Evolutionary conservation across 2,888 invertebrate species (phyloP), one percentile per base, ranked within the genome.

Genomic region (Drosophila paranaensis): DNA sequence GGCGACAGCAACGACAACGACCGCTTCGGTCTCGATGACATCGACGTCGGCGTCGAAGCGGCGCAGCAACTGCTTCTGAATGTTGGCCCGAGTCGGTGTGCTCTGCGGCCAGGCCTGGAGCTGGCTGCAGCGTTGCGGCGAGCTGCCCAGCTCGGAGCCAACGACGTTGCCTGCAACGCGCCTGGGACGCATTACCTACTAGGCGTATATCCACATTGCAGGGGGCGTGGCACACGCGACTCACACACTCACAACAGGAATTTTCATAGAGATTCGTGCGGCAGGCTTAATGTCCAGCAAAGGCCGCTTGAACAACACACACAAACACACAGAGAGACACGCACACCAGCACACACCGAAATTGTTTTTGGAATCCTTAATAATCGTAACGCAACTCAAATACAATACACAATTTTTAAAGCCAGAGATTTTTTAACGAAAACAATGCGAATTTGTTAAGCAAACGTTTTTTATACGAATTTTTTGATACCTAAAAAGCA

Each of bases 1-100:
- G 33, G 42, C 51, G 60, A 50, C 45, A 30, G 43, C 57, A 37
- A 56, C 60, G 60, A 65, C 54, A 55, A 65, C 66, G 48, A 37
- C 74, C 6, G 51, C 66, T 37, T 64, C 69, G 3, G 70, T 51
- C n/a, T 70, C 70, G 3, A 51, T 70, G 37, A 53, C 76, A 16
- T 71, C 75, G 27, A 53, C 83, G 14, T 64, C 82, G 46, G 56
- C 66, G 25, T 77, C 77, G 6, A 85, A 85, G 77, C 72, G 88
- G 2, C 82, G 84, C n/a, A 88, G 77, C 74, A 84, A 88, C 62
- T 87, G 86, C 62, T 88, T 87, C 80, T 87, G 86, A 87, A 87
- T 87, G 89, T 87, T 86, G 66, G 87, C 89, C 77, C 60, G 87
- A 79, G 86, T 87, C 87, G 86, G 86, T 74, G 86, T 87, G 75